A percentile compares a stretch with the other conserved stretches of the same genome.
Conservation (phyloP, 2,797 vertebrate species). For the Pseudopleuronectes americanus region DNA sequence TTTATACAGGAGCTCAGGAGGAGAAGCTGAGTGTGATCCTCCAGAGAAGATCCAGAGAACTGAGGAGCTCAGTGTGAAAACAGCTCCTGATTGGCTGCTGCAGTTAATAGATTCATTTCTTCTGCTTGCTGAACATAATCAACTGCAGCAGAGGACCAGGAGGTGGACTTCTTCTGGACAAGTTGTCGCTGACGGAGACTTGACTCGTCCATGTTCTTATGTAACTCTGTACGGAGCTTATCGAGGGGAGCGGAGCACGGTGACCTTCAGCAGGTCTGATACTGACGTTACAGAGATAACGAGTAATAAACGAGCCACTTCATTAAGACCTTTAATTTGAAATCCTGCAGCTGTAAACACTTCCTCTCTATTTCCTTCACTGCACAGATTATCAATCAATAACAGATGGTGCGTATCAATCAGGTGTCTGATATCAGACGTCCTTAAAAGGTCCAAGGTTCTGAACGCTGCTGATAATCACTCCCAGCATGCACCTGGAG, state of each 20-base stretch:
- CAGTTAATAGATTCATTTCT: neutral
- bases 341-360: constrained; percentile 6
- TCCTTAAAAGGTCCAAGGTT: constrained; percentile 21
- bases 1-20: too few species aligned
- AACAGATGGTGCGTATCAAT: constrained; percentile 17
- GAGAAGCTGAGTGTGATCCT: too few species aligned
- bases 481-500: constrained; percentile 22
- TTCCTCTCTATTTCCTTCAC: neutral
- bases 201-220: neutral
- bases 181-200: too few species aligned
- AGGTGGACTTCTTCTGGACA: too few species aligned
- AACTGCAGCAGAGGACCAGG: neutral
- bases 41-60: too few species aligned
- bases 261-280: constrained; percentile 25
- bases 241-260: neutral
- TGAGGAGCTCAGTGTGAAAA: too few species aligned
- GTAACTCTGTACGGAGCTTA: neutral
- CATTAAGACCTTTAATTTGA: constrained; percentile 12
- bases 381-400: neutral
- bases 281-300: constrained; percentile 17
- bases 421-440: neutral
- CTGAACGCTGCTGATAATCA: constrained; percentile 20
- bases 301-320: constrained; percentile 28
- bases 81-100: too few species aligned
- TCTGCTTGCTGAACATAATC: neutral